Base-by-base conservation (phyloP, 2,797 vertebrate genomes). In the Phrynocephalus guinanensis region DNA sequence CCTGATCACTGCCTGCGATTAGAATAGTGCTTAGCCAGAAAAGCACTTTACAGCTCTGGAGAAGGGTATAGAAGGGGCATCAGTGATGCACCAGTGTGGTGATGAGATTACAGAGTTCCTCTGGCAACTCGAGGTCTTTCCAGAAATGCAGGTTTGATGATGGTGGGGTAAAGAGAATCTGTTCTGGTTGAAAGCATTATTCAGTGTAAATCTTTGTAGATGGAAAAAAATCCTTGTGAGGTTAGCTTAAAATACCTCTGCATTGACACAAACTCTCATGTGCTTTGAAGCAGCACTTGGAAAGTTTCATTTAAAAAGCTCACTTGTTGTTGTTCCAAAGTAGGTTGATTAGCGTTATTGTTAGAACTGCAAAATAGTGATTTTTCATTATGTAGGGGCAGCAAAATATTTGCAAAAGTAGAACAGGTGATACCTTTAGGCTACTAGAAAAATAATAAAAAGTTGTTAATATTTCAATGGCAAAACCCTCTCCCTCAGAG, bases 1-100 rank as follows among this genome's bases (percentile, higher is more conserved):
- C 30, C 28, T 24, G 90, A 80, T n/a, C 15, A 6, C 70, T 92
- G 38, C 9, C 76, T 90, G 20, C 70, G 86, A 85, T 91, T 78
- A 89, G 82, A 89, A 11, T 63, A 83, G 24, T 73, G 63, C 77
- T 80, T 91, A 88, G 30, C 28, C 79, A 26, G 86, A 1, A 52
- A 82, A 81, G 79, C 63, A 68, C 85, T 86, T 84, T 76, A 67
- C 30, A 81, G 50, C 3, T 83, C 80, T 66, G 20, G 22, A 75
- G 79, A 80, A 79, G 52, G 52, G 28, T 79, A 87, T 81, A 30
- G 77, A 44, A 63, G 63, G 87, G 77, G 38, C 85, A 68, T 84
- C 68, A 38, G 52, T 70, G 60, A 33, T 82, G 38, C 38, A 78
- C 66, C 52, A 86, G 24, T 75, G 86, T 75, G 89, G 67, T 10